Evolutionary conservation across 2,888 invertebrate species (phyloP).

Genomic region (Ornithoptera alexandrae): DNA sequence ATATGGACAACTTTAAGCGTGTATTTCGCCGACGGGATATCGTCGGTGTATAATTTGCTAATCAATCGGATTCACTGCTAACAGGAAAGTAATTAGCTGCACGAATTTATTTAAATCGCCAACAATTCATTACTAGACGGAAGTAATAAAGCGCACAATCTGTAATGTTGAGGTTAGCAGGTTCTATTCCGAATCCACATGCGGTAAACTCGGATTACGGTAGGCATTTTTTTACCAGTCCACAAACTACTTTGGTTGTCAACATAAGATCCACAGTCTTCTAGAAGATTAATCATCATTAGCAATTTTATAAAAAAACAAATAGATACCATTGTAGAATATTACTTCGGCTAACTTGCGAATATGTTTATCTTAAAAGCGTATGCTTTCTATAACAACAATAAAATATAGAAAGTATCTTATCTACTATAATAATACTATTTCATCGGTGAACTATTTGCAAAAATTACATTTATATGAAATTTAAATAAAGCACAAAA

Average conservation of each 20-base stretch:
- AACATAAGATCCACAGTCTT: too few relatives aligned
- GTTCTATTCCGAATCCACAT: too few relatives aligned
- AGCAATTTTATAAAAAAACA: too few relatives aligned
- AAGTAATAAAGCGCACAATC: background rate
- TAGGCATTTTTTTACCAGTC: too few relatives aligned
- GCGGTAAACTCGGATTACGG: too few relatives aligned
- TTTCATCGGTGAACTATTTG: background rate
- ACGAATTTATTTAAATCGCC: constrained; percentile 47
- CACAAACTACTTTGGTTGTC: too few relatives aligned
- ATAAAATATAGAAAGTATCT: background rate
- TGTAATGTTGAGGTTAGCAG: too few relatives aligned
- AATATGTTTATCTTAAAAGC: too few relatives aligned
- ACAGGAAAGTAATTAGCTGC: constrained; percentile 56
- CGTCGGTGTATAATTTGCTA: constrained; percentile 65
- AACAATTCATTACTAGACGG: constrained; percentile 37
- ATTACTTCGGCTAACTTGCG: too few relatives aligned
- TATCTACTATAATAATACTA: background rate
- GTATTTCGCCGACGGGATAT: constrained; percentile 28
- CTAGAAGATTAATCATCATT: too few relatives aligned
- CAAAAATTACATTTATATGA: background rate
- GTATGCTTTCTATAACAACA: background rate
- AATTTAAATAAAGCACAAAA: background rate
- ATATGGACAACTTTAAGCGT: constrained; percentile 10
- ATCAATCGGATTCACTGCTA: constrained; percentile 60
- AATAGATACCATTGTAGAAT: too few relatives aligned